Conservation (phyloP, 2,888 invertebrate species). For the Agrochola lota region DNA sequence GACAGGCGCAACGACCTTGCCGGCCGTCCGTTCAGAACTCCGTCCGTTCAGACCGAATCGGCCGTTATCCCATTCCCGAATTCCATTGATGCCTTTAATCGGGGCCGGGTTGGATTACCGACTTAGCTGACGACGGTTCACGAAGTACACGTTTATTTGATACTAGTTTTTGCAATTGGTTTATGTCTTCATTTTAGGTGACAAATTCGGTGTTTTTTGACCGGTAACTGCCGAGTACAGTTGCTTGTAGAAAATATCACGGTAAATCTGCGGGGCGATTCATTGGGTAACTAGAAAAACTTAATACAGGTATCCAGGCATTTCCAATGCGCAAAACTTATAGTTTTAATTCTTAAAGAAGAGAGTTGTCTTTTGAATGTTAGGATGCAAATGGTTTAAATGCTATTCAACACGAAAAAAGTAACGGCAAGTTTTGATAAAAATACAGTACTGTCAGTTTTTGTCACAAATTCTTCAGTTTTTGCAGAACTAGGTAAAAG, state of each 20-base stretch:
- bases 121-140: slow-evolving; percentile 19
- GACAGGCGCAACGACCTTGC: slow-evolving; percentile 80
- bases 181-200: slow-evolving; percentile 35
- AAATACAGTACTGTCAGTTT: slow-evolving; percentile 21
- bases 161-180: slow-evolving; percentile 34
- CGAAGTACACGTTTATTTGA: slow-evolving; percentile 23
- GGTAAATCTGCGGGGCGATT: background rate
- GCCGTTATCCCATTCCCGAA: slow-evolving; percentile 78
- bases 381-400: background rate
- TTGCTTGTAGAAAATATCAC: slow-evolving; percentile 11
- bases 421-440: slow-evolving; percentile 40
- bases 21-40: slow-evolving; percentile 47
- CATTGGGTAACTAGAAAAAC: background rate
- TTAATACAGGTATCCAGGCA: background rate
- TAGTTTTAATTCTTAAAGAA: background rate
- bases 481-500: slow-evolving; percentile 24
- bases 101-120: slow-evolving; percentile 46
- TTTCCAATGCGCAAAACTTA: background rate
- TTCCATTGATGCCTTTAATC: slow-evolving; percentile 74
- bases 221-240: background rate
- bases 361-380: background rate
- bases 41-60: slow-evolving; percentile 61
- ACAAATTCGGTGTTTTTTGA: slow-evolving; percentile 5
- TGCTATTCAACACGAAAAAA: slow-evolving; percentile 1
- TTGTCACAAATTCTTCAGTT: slow-evolving; percentile 36